Evolutionary conservation across 2,113 vertebrate genomes (phyloP), one percentile per base, ranked within the genome.

Genomic region (Perca fluviatilis): DNA sequence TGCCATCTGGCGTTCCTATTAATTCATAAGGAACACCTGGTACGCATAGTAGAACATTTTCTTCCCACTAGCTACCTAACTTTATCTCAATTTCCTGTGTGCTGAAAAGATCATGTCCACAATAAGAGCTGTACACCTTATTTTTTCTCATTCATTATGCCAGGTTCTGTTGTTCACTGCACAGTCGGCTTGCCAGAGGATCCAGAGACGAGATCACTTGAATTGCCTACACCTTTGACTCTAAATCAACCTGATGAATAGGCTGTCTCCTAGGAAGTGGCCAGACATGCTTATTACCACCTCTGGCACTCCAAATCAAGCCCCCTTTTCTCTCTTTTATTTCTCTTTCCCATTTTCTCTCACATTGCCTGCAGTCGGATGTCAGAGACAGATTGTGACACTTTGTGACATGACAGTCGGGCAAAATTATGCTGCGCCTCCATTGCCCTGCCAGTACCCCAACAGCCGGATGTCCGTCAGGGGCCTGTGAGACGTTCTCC

Each of bases 381-480:
- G 95, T 97, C 94, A 95, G 95, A 96, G 96, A 96, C 96, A 97
- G 96, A 97, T 96, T 96, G 95, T 96, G 96, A 97, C 97, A 98
- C 96, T 96, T 96, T 97, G 95, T 97, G 97, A 96, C 97, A 97
- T 93, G 96, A 96, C 94, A 89, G 97, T 97, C 96, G 89, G 95
- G 95, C 97, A 90, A 96, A 96, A 97, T 98, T 97, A 96, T 95
- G 95, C 96, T 93, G 95, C 94, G 94, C 95, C 97, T 96, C 92
- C 95, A 94, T 97, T 95, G 95, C 93, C 91, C 92, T 97, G 97
- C 96, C 96, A 97, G 96, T 96, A 95, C 93, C 93, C 94, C 93
- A 89, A 86, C 93, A 95, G 91, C 91, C 88, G 93, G 90, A 83
- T 95, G 96, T 97, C 96, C 95, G 81, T 96, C 96, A 96, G 91